Percentiles rank a stretch among this genome's conserved stretches.
phyloP scores from a whole-genome alignment of 92 coral and sea anemone species.

The Palythoa grandis region DNA sequence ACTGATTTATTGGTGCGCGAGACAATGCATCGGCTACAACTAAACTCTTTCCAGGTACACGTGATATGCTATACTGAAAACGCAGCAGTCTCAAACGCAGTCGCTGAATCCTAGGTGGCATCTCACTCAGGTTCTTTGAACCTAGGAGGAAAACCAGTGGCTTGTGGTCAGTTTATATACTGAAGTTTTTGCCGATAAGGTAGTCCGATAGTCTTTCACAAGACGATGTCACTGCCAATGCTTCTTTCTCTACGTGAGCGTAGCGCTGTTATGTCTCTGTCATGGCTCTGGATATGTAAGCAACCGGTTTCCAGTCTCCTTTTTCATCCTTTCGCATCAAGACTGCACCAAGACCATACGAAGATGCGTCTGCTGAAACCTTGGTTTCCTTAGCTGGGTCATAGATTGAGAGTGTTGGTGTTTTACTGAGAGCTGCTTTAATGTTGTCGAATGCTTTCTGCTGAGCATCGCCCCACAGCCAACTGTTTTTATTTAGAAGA shows the following conservation, averaged over 20 bases:
- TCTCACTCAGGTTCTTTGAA: too few relatives aligned
- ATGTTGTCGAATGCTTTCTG: conserved; percentile 51
- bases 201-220: conserved; percentile 36
- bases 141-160: conserved; percentile 36
- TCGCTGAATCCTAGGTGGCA: conserved; percentile 23
- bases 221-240: too few relatives aligned
- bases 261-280: conserved; percentile 19
- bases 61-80: conserved; percentile 5
- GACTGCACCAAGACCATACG: conserved; percentile 13
- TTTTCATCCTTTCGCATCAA: neutral
- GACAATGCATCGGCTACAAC: conserved; percentile 22
- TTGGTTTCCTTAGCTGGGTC: neutral
- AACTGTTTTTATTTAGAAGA: conserved; percentile 54
- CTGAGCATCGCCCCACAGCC: conserved; percentile 1
- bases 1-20: conserved; percentile 15
- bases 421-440: conserved; percentile 43
- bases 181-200: conserved; percentile 20
- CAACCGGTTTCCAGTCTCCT: conserved; percentile 21
- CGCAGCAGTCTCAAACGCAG: conserved; percentile 14
- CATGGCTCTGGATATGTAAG: conserved; percentile 25
- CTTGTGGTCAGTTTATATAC: conserved; percentile 41
- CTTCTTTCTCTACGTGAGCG: conserved; percentile 38
- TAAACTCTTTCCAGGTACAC: conserved; percentile 20
- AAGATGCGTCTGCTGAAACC: neutral
- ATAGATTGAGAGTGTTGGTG: neutral